phyloP scores from a whole-genome alignment of 1,140 invertebrate genomes.

The Apis laboriosa region DNA sequence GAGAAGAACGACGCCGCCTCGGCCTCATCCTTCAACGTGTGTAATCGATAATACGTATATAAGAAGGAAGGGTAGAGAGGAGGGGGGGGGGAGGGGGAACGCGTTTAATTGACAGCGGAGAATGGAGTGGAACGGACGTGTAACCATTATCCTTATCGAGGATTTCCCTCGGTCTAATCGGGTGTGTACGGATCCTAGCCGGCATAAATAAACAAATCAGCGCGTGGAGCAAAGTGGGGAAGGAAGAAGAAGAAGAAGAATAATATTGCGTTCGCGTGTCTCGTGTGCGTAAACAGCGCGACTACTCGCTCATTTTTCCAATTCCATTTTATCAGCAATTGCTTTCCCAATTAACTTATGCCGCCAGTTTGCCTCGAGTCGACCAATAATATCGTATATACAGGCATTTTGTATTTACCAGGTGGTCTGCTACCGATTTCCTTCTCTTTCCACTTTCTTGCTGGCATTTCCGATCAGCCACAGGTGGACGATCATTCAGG shows the following conservation, averaged over 20 bases:
- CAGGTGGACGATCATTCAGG: neutral
- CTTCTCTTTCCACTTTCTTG: neutral
- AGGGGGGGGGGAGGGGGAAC: neutral
- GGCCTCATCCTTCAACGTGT: neutral
- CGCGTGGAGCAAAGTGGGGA: neutral
- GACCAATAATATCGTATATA: no score
- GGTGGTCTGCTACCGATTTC: neutral
- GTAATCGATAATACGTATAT: neutral
- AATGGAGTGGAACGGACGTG: neutral
- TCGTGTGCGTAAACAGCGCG: neutral
- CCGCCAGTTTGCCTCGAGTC: neutral
- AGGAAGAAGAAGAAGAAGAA: neutral
- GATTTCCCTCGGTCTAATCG: neutral
- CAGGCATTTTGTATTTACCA: neutral
- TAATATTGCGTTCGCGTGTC: conserved; percentile 2
- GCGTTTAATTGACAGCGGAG: conserved; percentile 11
- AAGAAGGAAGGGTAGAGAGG: neutral
- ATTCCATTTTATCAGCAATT: conserved; percentile 23
- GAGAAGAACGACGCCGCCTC: no score
- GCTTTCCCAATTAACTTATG: conserved; percentile 12
- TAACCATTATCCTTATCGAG: conserved; percentile 14
- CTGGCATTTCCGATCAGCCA: neutral
- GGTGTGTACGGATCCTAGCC: neutral
- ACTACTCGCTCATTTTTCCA: neutral
- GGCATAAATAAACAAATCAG: conserved; percentile 21